Evolutionary conservation across 2,113 vertebrate species (phyloP).

Genomic region (Muscicapa adusta): DNA sequence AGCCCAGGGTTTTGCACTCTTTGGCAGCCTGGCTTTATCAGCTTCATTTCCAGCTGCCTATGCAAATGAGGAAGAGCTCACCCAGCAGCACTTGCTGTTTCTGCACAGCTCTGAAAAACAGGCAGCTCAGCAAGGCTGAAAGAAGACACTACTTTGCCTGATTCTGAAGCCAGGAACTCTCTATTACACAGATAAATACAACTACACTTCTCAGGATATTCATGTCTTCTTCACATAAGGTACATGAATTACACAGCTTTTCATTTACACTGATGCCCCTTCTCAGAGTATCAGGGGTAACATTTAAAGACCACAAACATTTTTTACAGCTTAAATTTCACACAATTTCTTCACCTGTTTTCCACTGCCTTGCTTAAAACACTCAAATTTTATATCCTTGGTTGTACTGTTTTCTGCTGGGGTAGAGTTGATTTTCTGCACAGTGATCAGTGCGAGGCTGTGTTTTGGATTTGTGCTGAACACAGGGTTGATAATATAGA

Average conservation of each 20-base stretch:
- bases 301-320: background rate
- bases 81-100: accelerated
- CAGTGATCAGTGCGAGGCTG: accelerated
- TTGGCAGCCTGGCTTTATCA: background rate
- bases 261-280: background rate
- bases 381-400: background rate
- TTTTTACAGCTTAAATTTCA: background rate
- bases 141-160: background rate
- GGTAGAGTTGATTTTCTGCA: background rate
- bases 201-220: background rate
- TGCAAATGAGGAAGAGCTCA: background rate
- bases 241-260: background rate
- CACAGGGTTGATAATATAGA: accelerated
- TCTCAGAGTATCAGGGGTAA: background rate
- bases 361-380: background rate
- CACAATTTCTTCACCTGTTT: background rate
- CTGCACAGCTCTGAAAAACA: background rate
- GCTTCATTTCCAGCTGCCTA: background rate
- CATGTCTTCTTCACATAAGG: background rate
- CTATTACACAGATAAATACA: background rate
- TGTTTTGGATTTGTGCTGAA: background rate
- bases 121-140: background rate
- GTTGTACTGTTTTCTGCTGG: background rate
- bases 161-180: background rate
- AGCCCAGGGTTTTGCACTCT: background rate